Base-by-base conservation (phyloP, 2,113 vertebrate species). In the Sceloporus undulatus region DNA sequence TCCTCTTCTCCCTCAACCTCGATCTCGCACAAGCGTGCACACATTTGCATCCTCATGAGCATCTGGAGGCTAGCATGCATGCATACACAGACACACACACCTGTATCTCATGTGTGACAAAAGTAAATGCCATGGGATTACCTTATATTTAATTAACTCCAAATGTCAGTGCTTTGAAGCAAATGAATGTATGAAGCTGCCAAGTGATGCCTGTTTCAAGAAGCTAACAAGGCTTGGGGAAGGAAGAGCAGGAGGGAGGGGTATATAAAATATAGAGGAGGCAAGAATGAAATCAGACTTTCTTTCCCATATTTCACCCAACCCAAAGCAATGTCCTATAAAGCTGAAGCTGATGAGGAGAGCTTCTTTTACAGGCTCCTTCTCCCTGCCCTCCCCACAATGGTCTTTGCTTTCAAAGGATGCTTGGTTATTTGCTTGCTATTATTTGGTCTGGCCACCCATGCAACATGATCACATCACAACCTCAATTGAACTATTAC, bases 251-350 rank as follows among this genome's bases (percentile, higher is more conserved):
- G 42, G 79, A 85, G 82, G 21, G 84, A 25, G 40, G 88, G 59
- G n/a, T 54, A 84, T 89, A 84, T 13, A 91, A 92, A 91, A 92
- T 90, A 90, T 86, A 92, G 81, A 90, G 38, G 0, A 52, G 14
- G 10, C 19, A 90, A 1, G 65, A 42, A 83, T 78, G 10, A 89
- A 87, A 76, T 1, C 0, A 29, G 48, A 18, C 40, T 71, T 5
- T 11, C 27, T 19, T 18, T 79, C n/a, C 1, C 42, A 13, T 10
- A 23, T 13, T 10, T 14, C 68, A 9, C 66, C 65, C 38, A 1
- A 42, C 34, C n/a, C 16, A 3, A 29, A 91, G 89, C 85, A 79
- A 6, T 89, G 88, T 77, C 82, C 80, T 52, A 16, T 10, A 66
- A 88, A 73, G 38, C 86, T 38, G 54, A 13, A 75, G 84, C 54